phyloP scores from a whole-genome alignment of 2,888 invertebrate species.

The Cancer borealis region DNA sequence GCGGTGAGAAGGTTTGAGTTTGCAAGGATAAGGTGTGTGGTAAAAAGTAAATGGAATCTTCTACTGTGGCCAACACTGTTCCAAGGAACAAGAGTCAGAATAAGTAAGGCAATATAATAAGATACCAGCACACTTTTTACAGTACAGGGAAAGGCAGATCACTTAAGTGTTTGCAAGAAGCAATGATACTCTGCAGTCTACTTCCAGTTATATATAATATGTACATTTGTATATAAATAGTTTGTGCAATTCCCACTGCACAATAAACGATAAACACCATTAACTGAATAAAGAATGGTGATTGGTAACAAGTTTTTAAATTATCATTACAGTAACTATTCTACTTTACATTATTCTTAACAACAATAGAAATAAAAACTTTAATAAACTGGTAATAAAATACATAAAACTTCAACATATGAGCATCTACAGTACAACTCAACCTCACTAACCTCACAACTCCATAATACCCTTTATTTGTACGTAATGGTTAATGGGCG shows the following conservation, averaged over 20 bases:
- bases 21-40: background rate
- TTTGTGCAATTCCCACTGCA: background rate
- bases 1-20: background rate
- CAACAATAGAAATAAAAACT: background rate
- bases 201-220: background rate
- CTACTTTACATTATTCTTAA: background rate
- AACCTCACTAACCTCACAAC: background rate
- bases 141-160: background rate
- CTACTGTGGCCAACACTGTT: background rate
- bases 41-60: background rate
- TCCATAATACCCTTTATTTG: background rate
- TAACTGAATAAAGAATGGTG: background rate
- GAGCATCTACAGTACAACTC: background rate
- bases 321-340: background rate
- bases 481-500: background rate
- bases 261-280: background rate
- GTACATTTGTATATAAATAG: background rate
- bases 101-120: background rate
- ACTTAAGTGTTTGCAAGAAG: background rate
- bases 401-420: background rate
- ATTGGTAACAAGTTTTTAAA: background rate
- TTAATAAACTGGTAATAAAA: conserved; percentile 5
- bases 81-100: background rate
- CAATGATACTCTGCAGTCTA: background rate
- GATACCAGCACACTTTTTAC: background rate